Evolutionary conservation across 2,797 vertebrate genomes (phyloP).

Genomic region (Novumbra hubbsi): DNA sequence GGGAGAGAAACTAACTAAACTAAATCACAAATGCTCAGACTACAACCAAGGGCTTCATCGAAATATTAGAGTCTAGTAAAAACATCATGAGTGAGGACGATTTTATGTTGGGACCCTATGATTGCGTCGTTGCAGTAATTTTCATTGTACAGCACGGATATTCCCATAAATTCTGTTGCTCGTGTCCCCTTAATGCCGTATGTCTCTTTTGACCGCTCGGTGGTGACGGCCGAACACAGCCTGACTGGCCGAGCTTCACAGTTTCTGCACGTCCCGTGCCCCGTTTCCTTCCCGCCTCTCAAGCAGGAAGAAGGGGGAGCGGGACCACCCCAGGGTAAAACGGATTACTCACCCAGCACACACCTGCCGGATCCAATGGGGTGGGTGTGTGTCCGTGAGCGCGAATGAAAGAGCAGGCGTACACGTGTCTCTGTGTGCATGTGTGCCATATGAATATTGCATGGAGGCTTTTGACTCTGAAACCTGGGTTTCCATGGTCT

Average conservation of each 20-base stretch:
- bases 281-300: constrained; percentile 46
- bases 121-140: constrained; percentile 45
- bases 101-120: constrained; percentile 53
- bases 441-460: constrained; percentile 19
- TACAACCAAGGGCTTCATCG: constrained; percentile 29
- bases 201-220: constrained; percentile 36
- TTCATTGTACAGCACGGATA: constrained; percentile 48
- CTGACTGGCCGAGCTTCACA: constrained; percentile 43
- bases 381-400: neutral
- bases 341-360: constrained; percentile 37
- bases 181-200: constrained; percentile 35
- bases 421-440: neutral
- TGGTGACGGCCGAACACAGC: constrained; percentile 41
- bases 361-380: constrained; percentile 18
- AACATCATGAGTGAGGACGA: constrained; percentile 41
- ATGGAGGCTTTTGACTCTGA: constrained; percentile 29
- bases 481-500: constrained; percentile 23
- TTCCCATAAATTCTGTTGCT: constrained; percentile 36
- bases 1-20: constrained; percentile 58
- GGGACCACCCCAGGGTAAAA: constrained; percentile 32
- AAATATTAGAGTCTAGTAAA: constrained; percentile 47
- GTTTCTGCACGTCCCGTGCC: constrained; percentile 49
- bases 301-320: constrained; percentile 27
- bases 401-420: constrained; percentile 11
- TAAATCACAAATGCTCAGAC: constrained; percentile 19